A percentile compares a stretch with the other conserved stretches of the same genome.
phyloP scores from a whole-genome alignment of 1,140 invertebrate genomes.

The Elymnias hypermnestra region DNA sequence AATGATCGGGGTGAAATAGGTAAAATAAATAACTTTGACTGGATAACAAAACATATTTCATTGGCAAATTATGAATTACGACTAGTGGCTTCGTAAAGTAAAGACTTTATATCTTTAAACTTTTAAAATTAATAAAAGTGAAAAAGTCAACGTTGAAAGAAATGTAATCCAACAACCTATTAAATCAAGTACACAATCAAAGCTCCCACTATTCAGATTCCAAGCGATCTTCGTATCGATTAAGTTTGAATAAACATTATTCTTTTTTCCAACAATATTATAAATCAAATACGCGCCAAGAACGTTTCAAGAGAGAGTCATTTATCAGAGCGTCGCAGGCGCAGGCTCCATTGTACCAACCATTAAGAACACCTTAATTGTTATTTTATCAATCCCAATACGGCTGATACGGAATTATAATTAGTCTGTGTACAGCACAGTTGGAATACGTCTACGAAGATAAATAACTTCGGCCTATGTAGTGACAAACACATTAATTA shows the following conservation, averaged over 20 bases:
- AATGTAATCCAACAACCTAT: neutral
- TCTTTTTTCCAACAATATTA: constrained; percentile 64
- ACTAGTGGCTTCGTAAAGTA: no score
- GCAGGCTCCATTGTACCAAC: constrained; percentile 47
- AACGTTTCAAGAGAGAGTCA: constrained; percentile 49
- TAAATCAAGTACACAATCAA: neutral
- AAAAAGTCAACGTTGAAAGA: neutral
- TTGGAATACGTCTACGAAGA: constrained; percentile 20
- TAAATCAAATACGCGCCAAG: constrained; percentile 68
- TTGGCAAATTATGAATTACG: no score
- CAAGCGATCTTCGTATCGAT: constrained; percentile 56
- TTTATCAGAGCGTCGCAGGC: constrained; percentile 57
- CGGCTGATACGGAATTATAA: constrained; percentile 48
- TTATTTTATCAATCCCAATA: constrained; percentile 67
- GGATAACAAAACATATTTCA: no score
- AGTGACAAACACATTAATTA: constrained; percentile 13
- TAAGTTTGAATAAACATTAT: constrained; percentile 62
- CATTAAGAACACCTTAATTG: constrained; percentile 67
- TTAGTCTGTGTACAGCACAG: constrained; percentile 35
- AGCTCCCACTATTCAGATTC: constrained; percentile 18
- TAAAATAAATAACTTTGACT: no score
- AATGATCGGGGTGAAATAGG: no score
- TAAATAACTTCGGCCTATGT: constrained; percentile 15
- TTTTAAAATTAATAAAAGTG: no score
- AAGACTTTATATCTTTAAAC: no score